Evolutionary conservation across 2,888 invertebrate genomes (phyloP), one percentile per base, ranked within the genome.

Genomic region (Rosalia funebris): DNA sequence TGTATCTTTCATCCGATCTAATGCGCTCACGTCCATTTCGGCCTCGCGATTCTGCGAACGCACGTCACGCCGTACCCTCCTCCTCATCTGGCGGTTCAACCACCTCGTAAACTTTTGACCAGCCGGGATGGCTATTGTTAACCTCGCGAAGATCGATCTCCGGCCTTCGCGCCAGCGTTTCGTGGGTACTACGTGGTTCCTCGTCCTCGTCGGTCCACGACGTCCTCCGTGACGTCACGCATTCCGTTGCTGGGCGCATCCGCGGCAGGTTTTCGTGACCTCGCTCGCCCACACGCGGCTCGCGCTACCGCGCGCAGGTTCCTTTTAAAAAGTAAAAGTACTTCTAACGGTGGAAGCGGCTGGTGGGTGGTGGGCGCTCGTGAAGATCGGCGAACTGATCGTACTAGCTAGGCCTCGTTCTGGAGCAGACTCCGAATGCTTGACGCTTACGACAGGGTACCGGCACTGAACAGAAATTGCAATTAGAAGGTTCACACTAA

Each of bases 161-260:
- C 16, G 31, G n/a, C 31, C 11, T 12, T 20, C 12, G 12, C 2
- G 9, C 10, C 31, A 31, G 15, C 20, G 25, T 44, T 44, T 45
- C 16, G 4, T 41, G 16, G 41, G 41, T n/a, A n/a, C n/a, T n/a
- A n/a, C n/a, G n/a, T n/a, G n/a, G n/a, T n/a, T n/a, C n/a, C n/a
- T 17, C 19, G 10, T 41, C 41, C 16, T 17, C 41, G 16, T 15
- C 25, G 25, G 9, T 5, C 19, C 17, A 9, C 41, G n/a, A n/a
- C 69, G 70, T 62, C 67, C 65, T 65, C 59, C 15, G 47, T 62
- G 58, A 70, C 72, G 69, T 69, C 70, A 71, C 68, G 60, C 71
- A 72, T 72, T 72, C 72, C 71, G 56, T 53, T 56, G 62, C 55
- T 62, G 70, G 66, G 65, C 70, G 63, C 66, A 41, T 31, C 45